Conservation (phyloP, 2,797 vertebrate genomes). For the Melanotaenia maccullochi region DNA sequence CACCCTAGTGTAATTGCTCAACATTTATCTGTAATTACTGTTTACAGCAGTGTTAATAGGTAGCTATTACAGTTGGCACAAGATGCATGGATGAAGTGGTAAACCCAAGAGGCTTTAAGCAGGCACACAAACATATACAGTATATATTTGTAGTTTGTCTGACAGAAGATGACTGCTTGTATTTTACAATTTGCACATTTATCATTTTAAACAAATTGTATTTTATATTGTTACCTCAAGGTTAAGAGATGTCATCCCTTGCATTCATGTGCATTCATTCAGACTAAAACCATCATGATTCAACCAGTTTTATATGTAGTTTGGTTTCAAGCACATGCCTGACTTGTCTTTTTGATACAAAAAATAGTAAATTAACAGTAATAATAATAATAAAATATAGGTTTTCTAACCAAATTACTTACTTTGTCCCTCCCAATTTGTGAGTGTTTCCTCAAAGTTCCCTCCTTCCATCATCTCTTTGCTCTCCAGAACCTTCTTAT, state of each 20-base stretch:
- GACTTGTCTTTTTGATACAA: neutral
- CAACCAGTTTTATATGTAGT: neutral
- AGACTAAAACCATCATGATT: neutral
- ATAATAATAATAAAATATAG: neutral
- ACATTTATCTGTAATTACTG: slow-evolving; percentile 80
- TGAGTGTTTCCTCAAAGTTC: neutral
- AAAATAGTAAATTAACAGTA: neutral
- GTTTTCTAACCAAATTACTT: neutral
- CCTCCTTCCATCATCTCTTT: slow-evolving; percentile 3
- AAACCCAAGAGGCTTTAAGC: slow-evolving; percentile 43
- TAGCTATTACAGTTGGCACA: slow-evolving; percentile 72
- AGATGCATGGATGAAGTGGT: slow-evolving; percentile 40
- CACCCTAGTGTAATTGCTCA: slow-evolving; percentile 72
- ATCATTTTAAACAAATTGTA: neutral
- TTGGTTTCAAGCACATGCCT: neutral
- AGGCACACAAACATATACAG: slow-evolving; percentile 16
- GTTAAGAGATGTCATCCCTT: too few relatives aligned
- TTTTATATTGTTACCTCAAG: neutral
- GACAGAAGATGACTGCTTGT: neutral
- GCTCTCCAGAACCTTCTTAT: slow-evolving; percentile 82
- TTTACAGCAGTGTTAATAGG: slow-evolving; percentile 72
- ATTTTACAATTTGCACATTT: too few relatives aligned
- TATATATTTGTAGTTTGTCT: neutral
- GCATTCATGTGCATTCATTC: neutral
- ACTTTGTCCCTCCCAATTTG: neutral